Conservation (phyloP, 1,140 invertebrate genomes). For the Atta colombica region DNA sequence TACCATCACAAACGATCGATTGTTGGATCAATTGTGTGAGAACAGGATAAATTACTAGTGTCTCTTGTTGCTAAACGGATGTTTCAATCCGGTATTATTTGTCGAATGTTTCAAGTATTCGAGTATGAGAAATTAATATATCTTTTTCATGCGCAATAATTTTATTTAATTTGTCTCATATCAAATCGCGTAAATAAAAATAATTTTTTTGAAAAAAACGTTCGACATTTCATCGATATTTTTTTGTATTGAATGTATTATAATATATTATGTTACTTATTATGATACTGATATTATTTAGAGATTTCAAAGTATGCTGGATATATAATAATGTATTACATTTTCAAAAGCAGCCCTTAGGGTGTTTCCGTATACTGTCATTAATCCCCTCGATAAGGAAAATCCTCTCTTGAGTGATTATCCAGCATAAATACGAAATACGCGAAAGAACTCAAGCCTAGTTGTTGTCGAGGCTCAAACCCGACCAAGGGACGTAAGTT, state of each 20-base stretch:
- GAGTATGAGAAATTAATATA: not conserved
- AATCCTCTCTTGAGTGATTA: constrained; percentile 53
- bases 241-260: not conserved
- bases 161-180: not conserved
- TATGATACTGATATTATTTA: not conserved
- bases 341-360: constrained; percentile 19
- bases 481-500: constrained; percentile 32
- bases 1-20: constrained; percentile 8
- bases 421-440: constrained; percentile 45
- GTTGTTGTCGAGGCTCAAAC: constrained; percentile 40
- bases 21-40: not conserved
- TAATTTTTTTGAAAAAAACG: not conserved
- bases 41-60: constrained; percentile 7
- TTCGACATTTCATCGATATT: not conserved
- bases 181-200: not conserved
- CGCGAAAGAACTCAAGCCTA: constrained; percentile 47
- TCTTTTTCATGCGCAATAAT: not conserved
- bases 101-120: not conserved
- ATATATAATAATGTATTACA: constrained; percentile 36
- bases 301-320: constrained; percentile 6
- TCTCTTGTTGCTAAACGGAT: not conserved
- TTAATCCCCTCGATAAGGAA: constrained; percentile 41
- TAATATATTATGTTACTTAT: constrained; percentile 12
- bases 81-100: not conserved
- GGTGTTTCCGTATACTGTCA: constrained; percentile 33